Evolutionary conservation across 1,140 invertebrate genomes (phyloP).

Genomic region (Asobara japonica): DNA sequence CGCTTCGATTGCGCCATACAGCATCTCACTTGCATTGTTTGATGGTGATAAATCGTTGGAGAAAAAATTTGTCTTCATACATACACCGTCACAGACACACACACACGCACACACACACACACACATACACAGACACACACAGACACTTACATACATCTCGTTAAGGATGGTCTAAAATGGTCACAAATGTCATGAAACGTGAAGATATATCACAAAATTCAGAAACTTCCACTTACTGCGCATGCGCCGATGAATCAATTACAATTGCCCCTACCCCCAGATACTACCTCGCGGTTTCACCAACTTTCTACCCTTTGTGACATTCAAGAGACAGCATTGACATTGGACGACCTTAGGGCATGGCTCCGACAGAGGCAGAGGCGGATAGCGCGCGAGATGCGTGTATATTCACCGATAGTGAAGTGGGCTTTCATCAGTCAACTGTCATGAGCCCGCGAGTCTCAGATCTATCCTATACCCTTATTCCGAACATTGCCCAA

Average conservation of each 20-base stretch:
- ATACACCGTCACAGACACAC: no score
- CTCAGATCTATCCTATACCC: constrained; percentile 32
- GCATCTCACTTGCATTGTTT: no score
- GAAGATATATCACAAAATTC: no score
- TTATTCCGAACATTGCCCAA: neutral
- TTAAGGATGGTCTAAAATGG: no score
- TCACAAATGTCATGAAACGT: no score
- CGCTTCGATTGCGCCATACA: no score
- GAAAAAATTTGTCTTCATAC: no score
- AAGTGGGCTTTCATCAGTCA: constrained; percentile 47
- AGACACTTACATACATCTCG: no score
- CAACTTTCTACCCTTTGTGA: neutral
- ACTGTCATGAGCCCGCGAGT: constrained; percentile 45
- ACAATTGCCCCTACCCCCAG: neutral
- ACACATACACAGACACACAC: no score
- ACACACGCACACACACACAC: no score
- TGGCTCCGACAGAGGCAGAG: neutral
- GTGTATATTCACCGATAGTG: neutral
- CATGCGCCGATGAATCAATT: neutral
- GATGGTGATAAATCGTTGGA: no score
- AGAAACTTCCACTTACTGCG: no score
- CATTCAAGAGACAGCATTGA: neutral
- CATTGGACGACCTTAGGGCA: neutral
- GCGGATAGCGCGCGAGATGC: neutral
- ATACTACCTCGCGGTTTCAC: neutral